Conservation (phyloP, 2,888 invertebrate species). For the Drosophila koepferae region DNA sequence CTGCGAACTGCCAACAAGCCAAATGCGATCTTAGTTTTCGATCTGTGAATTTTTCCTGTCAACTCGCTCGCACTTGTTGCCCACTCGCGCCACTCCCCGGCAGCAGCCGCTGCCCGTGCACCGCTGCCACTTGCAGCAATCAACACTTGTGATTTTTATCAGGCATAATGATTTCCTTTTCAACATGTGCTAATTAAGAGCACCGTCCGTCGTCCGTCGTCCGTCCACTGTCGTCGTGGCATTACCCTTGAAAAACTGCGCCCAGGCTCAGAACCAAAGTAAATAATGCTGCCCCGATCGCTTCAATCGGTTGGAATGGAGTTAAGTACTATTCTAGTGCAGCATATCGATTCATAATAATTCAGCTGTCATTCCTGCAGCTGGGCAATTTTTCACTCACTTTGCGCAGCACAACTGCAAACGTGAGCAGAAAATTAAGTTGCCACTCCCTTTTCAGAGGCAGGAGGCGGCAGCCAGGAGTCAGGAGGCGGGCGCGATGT, state of each 20-base stretch:
- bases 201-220: constrained; percentile 3
- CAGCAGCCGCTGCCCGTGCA: background rate
- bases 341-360: constrained; percentile 83
- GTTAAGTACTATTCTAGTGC: constrained; percentile 4
- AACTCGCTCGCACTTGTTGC: constrained; percentile 73
- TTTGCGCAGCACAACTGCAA: constrained; percentile 64
- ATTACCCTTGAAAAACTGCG: constrained; percentile 43
- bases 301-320: background rate
- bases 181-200: constrained; percentile 78
- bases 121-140: constrained; percentile 54
- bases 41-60: constrained; percentile 77
- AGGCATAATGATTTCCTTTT: constrained; percentile 81
- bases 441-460: constrained; percentile 21
- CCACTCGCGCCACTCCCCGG: constrained; percentile 13
- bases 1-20: constrained; percentile 44
- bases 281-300: constrained; percentile 22
- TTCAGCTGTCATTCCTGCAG: constrained; percentile 82
- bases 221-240: constrained; percentile 5
- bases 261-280: constrained; percentile 19
- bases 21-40: constrained; percentile 51
- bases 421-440: constrained; percentile 83
- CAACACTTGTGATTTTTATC: constrained; percentile 82
- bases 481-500: no score
- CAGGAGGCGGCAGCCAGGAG: background rate
- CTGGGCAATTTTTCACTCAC: constrained; percentile 75